These are phyloP conservation scores for Lordiphosa andalusiaca DNA, from an alignment of 2,888 invertebrate genomes.

Conservation along the genomic window DNA sequence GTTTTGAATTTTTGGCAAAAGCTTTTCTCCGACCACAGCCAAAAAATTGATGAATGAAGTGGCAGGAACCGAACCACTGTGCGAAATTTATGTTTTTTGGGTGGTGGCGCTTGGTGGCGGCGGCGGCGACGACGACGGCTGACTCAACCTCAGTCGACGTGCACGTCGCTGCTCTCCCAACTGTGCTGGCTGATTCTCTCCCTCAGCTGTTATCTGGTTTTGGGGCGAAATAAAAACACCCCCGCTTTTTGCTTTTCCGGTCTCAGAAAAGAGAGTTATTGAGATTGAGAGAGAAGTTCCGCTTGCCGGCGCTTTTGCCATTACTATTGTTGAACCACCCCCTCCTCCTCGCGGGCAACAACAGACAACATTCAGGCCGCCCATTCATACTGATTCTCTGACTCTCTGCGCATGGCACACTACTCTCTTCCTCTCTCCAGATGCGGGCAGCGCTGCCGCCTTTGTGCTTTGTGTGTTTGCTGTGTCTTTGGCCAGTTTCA, in stretches of 20 bases:
- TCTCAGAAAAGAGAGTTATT: slow-evolving; percentile 11
- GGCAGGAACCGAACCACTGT: slow-evolving; percentile 49
- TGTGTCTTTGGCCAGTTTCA: slow-evolving; percentile 46
- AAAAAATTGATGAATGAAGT: slow-evolving; percentile 62
- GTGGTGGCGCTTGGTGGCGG: slow-evolving; percentile 52
- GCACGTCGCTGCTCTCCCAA: slow-evolving; percentile 27
- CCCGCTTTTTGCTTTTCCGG: slow-evolving; percentile 50
- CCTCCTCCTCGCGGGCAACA: slow-evolving; percentile 12
- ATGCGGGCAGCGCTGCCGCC: slow-evolving; percentile 32
- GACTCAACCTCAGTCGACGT: slow-evolving; percentile 39
- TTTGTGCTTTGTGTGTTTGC: slow-evolving; percentile 45
- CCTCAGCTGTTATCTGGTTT: slow-evolving; percentile 17
- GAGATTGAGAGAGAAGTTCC: slow-evolving; percentile 34
- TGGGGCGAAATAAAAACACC: slow-evolving; percentile 51
- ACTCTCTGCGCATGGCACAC: slow-evolving; percentile 32
- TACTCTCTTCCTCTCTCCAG: slow-evolving; percentile 8
- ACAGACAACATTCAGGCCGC: slow-evolving; percentile 27
- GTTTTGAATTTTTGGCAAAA: slow-evolving; percentile 6
- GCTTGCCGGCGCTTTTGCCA: slow-evolving; percentile 62
- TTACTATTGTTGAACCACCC: slow-evolving; percentile 37
- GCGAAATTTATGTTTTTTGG: slow-evolving; percentile 50
- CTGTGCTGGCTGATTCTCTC: slow-evolving; percentile 28
- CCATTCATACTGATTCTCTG: slow-evolving; percentile 46
- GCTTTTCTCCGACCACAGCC: slow-evolving; percentile 2
- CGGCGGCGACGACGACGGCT: slow-evolving; percentile 9